These are phyloP conservation scores for Drosophila nigrodunni DNA, from an alignment of 1,140 invertebrate species.

Conservation along the genomic window DNA sequence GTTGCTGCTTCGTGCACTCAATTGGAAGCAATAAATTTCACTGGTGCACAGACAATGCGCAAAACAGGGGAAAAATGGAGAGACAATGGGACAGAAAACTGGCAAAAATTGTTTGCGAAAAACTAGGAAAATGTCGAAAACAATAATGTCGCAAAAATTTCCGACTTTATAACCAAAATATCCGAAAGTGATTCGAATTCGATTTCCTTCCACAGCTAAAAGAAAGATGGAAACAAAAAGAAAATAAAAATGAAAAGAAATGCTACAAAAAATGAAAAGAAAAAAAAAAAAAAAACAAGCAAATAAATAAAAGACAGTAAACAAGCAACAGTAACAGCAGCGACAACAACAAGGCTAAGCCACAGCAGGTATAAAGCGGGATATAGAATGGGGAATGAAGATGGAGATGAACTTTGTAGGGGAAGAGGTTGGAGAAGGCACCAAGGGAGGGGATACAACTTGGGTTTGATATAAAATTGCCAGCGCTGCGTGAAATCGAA, in stretches of 20 bases:
- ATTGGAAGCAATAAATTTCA: conserved; percentile 85
- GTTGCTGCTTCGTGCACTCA: conserved; percentile 77
- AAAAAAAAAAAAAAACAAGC: conserved; percentile 24
- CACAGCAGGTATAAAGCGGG: conserved; percentile 29
- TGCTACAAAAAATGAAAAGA: too few species aligned
- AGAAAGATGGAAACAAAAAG: conserved; percentile 4
- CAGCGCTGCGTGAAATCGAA: conserved; percentile 81
- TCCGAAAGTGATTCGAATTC: conserved; percentile 84
- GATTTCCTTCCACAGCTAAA: conserved; percentile 68
- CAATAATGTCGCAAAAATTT: conserved; percentile 84
- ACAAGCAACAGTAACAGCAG: conserved; percentile 59
- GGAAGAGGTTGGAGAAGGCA: background rate
- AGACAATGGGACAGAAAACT: conserved; percentile 18
- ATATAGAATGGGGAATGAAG: background rate
- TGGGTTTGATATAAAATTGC: conserved; percentile 68
- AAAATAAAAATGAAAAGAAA: conserved; percentile 22
- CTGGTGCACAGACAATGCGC: conserved; percentile 57
- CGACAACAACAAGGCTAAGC: conserved; percentile 49
- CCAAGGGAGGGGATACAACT: conserved; percentile 9
- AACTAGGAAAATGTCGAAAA: conserved; percentile 76
- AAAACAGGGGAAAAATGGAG: conserved; percentile 31
- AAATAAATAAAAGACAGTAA: conserved; percentile 77
- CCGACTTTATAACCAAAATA: conserved; percentile 84
- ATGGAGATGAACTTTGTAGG: background rate
- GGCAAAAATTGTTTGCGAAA: conserved; percentile 41